Base-by-base conservation (phyloP, 2,888 invertebrate species). In the Camptogramma bilineatum region DNA sequence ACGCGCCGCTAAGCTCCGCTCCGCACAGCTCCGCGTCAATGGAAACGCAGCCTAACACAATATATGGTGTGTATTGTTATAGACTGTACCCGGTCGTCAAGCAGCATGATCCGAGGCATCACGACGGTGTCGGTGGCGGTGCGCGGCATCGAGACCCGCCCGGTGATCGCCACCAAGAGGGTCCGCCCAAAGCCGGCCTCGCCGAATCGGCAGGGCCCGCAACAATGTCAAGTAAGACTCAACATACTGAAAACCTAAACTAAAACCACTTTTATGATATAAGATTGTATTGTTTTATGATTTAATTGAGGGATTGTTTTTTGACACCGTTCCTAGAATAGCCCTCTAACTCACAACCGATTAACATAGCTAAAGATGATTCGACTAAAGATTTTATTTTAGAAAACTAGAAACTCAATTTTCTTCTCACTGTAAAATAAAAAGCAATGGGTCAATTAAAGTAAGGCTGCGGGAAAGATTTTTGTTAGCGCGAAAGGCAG, bases 161-260 rank as follows among this genome's bases (percentile, higher is more conserved):
- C 88, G 10, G 73, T 80, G 18, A 71, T 88, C 21, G 73, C 83
- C 4, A 79, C 82, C n/a, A 92, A 90, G 79, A 91, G 90, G 65
- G 86, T 93, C 48, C 95, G 97, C 71, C 96, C 97, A 28, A 98
- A 98, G 87, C 96, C 97, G 71, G 96, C 97, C 58, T 98, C 98
- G 47, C 98, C 98, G 47, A 98, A 97, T 87, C 93, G 98, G 68
- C 97, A 98, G 90, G 98, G 98, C 66, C 97, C 97, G 54, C 98
- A 98, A 83, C 97, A 97, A 86, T 98, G 98, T 90, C 97, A 97
- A 94, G 98, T 98, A 89, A 93, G 91, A n/a, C n/a, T 78, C 28
- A 34, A 4, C 21, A 53, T 2, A 46, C 13, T 3, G 2, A 46
- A 16, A 50, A 13, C 28, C 7, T 28, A 24, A 50, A 16, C 16